Percentiles rank a stretch among this genome's conserved stretches.
These are phyloP conservation scores for Marasmarcha lunaedactyla DNA, from an alignment of 2,888 invertebrate genomes.

Conservation along the genomic window DNA sequence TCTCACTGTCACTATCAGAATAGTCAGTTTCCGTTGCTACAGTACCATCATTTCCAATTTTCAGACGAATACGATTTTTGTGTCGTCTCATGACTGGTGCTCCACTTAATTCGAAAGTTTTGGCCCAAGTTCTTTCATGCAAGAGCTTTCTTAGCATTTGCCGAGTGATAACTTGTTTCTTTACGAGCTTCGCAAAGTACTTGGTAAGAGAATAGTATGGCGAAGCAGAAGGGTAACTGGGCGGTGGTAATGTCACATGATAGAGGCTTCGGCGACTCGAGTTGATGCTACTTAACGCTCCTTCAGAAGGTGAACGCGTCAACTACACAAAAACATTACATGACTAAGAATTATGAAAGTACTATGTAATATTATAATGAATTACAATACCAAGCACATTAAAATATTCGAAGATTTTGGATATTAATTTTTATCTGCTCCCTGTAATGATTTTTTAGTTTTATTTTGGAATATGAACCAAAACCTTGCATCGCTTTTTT, in stretches of 20 bases:
- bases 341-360: constrained; percentile 43
- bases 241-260: constrained; percentile 76
- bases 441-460: too few species aligned
- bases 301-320: constrained; percentile 66
- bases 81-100: constrained; percentile 54
- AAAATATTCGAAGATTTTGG: too few species aligned
- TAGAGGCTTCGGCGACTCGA: constrained; percentile 64
- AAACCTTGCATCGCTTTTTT: too few species aligned
- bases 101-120: constrained; percentile 57
- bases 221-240: constrained; percentile 80
- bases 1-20: constrained; percentile 52
- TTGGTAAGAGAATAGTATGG: constrained; percentile 83
- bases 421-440: too few species aligned
- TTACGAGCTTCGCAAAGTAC: constrained; percentile 81
- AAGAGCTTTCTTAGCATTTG: constrained; percentile 80
- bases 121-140: constrained; percentile 71
- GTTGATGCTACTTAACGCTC: constrained; percentile 66
- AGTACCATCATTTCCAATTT: constrained; percentile 52
- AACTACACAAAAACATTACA: constrained; percentile 32
- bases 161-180: constrained; percentile 77
- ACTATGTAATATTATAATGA: too few species aligned
- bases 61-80: constrained; percentile 51
- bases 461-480: too few species aligned
- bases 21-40: constrained; percentile 50
- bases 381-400: too few species aligned